phyloP scores from a whole-genome alignment of 1,140 invertebrate species.

The Pseudomyrmex cubaensis region DNA sequence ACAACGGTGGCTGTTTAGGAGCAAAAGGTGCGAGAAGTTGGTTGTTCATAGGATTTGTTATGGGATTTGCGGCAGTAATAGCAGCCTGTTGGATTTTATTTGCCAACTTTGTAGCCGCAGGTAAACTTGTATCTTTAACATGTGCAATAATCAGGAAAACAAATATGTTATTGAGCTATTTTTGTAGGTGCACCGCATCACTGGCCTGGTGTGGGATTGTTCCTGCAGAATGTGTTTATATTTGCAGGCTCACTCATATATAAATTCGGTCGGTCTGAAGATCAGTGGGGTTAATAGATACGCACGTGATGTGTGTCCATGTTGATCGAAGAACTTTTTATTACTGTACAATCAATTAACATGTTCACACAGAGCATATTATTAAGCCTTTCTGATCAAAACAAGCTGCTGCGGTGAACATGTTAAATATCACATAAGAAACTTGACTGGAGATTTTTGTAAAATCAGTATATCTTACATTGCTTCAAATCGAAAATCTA shows the following conservation, averaged over 20 bases:
- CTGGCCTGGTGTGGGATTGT: constrained; percentile 96
- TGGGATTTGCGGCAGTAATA: constrained; percentile 98
- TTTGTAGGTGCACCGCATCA: constrained; percentile 80
- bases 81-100: constrained; percentile 98
- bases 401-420: too few species aligned
- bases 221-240: constrained; percentile 98
- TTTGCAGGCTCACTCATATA: constrained; percentile 96
- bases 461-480: constrained; percentile 1
- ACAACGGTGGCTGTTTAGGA: constrained; percentile 95
- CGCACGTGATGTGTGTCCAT: not conserved
- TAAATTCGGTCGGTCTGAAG: constrained; percentile 97
- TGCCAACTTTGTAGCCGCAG: constrained; percentile 88
- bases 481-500: constrained; percentile 16
- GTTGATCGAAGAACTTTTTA: constrained; percentile 39
- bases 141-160: not conserved
- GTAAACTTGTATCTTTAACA: constrained; percentile 65
- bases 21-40: constrained; percentile 96
- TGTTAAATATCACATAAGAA: not conserved
- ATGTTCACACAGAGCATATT: too few species aligned
- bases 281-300: constrained; percentile 88
- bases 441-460: not conserved
- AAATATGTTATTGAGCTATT: constrained; percentile 4
- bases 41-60: constrained; percentile 98
- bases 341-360: constrained; percentile 16
- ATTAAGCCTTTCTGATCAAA: too few species aligned